Conservation (phyloP, 2,888 invertebrate genomes). For the Drosophila bunnanda region DNA sequence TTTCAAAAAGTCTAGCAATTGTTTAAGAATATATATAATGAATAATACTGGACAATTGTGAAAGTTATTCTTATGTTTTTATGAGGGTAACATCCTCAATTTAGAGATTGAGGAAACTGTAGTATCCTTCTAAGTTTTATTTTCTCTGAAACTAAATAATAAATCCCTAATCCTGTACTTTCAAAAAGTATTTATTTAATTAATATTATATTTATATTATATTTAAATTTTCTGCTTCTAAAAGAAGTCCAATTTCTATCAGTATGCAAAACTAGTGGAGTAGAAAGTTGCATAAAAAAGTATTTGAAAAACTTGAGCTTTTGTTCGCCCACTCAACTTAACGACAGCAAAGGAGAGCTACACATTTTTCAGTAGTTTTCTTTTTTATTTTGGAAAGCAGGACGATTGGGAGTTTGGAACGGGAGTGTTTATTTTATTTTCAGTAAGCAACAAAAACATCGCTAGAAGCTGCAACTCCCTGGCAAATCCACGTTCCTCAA, state of each 20-base stretch:
- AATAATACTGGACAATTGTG: neutral
- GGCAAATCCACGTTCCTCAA: slow-evolving; percentile 2
- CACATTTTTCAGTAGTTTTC: neutral
- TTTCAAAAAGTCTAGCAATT: neutral
- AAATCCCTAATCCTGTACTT: neutral
- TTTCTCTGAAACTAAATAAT: no score
- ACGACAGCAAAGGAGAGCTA: slow-evolving; percentile 38
- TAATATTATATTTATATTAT: neutral
- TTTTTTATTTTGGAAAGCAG: neutral
- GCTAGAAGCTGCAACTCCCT: neutral
- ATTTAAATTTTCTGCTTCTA: no score
- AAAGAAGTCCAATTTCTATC: neutral
- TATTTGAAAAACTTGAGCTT: slow-evolving; percentile 73
- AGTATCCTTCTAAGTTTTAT: no score
- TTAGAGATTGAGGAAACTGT: neutral
- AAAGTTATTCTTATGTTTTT: neutral
- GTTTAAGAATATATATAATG: neutral
- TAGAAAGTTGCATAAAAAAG: slow-evolving; percentile 47
- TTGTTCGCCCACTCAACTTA: slow-evolving; percentile 70
- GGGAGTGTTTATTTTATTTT: slow-evolving; percentile 71
- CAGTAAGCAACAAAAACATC: slow-evolving; percentile 44
- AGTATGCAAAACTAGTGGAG: slow-evolving; percentile 13
- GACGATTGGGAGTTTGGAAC: slow-evolving; percentile 8
- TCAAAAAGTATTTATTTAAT: no score
- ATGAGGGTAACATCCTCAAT: neutral